phyloP scores from a whole-genome alignment of 2,113 vertebrate species.

The Tachysurus fulvidraco region DNA sequence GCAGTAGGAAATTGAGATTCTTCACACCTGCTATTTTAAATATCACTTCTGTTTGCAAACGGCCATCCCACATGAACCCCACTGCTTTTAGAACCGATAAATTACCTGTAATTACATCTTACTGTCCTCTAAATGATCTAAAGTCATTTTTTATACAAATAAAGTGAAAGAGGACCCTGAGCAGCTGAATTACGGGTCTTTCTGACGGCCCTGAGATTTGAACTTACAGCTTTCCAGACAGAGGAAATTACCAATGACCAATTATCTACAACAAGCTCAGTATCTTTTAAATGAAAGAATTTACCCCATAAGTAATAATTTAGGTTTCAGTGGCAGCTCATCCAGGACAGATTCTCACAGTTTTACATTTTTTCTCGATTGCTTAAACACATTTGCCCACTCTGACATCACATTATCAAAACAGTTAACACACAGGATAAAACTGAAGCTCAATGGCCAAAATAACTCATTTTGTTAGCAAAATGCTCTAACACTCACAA shows the following conservation, averaged over 20 bases:
- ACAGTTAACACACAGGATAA: too few species aligned
- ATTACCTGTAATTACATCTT: background rate
- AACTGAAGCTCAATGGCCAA: too few species aligned
- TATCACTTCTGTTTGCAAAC: background rate
- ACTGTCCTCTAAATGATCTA: background rate
- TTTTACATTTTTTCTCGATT: too few species aligned
- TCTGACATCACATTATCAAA: too few species aligned
- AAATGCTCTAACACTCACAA: too few species aligned
- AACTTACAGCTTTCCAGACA: too few species aligned
- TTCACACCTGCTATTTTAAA: conserved; percentile 24
- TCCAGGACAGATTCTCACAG: too few species aligned
- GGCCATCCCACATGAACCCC: background rate
- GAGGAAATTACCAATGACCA: too few species aligned
- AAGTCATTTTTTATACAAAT: background rate
- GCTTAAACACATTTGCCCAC: too few species aligned
- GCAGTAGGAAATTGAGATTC: conserved; percentile 1
- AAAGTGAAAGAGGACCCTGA: background rate
- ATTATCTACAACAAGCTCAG: too few species aligned
- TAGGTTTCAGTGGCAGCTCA: too few species aligned
- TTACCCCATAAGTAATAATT: background rate
- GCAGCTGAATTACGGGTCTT: background rate
- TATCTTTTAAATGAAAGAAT: background rate
- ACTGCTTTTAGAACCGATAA: background rate
- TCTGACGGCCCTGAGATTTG: background rate
- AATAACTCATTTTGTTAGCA: too few species aligned